A percentile compares a stretch with the other conserved stretches of the same genome.
Conservation (phyloP, 2,797 vertebrate genomes). For the Mormyrops attenuatus region DNA sequence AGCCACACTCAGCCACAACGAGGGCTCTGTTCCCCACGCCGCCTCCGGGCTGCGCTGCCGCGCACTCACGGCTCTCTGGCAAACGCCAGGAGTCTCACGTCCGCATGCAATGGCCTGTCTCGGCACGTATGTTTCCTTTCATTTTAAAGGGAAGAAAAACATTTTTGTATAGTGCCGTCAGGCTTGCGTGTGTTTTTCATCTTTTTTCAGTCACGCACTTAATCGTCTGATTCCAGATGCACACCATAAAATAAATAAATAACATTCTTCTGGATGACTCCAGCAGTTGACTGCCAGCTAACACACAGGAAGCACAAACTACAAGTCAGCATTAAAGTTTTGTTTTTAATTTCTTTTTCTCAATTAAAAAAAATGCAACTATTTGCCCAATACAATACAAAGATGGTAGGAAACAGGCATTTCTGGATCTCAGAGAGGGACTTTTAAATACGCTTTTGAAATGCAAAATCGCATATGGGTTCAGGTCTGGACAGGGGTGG, state of each 20-base stretch:
- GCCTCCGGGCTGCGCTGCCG: constrained; percentile 14
- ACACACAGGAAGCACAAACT: constrained; percentile 22
- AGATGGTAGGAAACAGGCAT: constrained; percentile 35
- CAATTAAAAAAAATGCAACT: constrained; percentile 42
- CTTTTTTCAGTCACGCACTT: constrained; percentile 8
- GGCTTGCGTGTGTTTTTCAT: not conserved
- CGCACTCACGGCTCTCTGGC: not conserved
- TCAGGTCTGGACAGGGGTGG: constrained; percentile 42
- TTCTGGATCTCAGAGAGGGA: not conserved
- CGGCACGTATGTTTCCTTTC: constrained; percentile 26
- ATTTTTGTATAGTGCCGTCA: constrained; percentile 15
- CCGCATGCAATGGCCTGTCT: constrained; percentile 13
- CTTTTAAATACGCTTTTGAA: constrained; percentile 21
- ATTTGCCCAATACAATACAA: constrained; percentile 38
- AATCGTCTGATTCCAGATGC: not conserved
- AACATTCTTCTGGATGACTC: not conserved
- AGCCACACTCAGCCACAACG: constrained; percentile 31
- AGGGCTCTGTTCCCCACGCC: constrained; percentile 37
- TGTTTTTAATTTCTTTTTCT: constrained; percentile 50
- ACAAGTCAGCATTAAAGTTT: constrained; percentile 40
- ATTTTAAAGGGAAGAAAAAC: constrained; percentile 29
- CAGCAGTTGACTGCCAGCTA: not conserved
- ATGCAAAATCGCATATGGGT: constrained; percentile 42
- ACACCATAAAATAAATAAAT: not conserved
- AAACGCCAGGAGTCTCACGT: not conserved